Evolutionary conservation across 2,113 vertebrate species (phyloP), one percentile per base, ranked within the genome.

Genomic region (Hystrix cristata): DNA sequence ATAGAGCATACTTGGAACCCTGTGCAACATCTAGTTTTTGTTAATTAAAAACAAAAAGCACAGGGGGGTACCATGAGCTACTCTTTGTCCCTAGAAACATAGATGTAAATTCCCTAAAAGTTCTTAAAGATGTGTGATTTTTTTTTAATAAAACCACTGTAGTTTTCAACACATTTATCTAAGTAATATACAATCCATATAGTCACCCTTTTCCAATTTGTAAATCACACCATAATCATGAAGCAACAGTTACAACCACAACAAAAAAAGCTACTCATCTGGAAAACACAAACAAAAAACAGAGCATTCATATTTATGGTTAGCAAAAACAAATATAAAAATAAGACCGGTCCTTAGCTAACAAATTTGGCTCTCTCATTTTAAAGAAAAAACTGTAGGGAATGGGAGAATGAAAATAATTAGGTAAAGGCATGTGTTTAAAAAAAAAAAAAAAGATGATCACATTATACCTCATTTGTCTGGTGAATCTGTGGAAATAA

Each of bases 31-130:
- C 74, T n/a, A 64, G 27, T 15, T 76, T 93, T 83, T 89, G 87
- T 95, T 86, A 82, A 46, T 82, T 62, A 91, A 96, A 88, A 93
- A 85, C 18, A 65, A 94, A 91, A 91, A 78, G 83, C 48, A 81
- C 65, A 60, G 18, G 34, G 60, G 31, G 27, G 25, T 60, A 92
- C 38, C 21, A 43, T 78, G 48, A 29, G 43, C 4, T 86, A 96
- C 31, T 90, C 48, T 53, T 51, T 94, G 62, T 76, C 64, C 74
- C 59, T 55, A 94, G 27, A 81, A 96, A 76, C 64, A 95, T 5
- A 89, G 18, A 76, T 34, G 62, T 12, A 97, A 94, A 88, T 12
- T 83, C 81, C 25, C 46, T n/a, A 21, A 97, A 95, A 84, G 23
- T 69, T 85, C 25, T 59, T 38, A 67, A 84, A 19, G 65, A 81